Evolutionary conservation across 2,888 invertebrate genomes (phyloP).

Genomic region (Nomada flava): DNA sequence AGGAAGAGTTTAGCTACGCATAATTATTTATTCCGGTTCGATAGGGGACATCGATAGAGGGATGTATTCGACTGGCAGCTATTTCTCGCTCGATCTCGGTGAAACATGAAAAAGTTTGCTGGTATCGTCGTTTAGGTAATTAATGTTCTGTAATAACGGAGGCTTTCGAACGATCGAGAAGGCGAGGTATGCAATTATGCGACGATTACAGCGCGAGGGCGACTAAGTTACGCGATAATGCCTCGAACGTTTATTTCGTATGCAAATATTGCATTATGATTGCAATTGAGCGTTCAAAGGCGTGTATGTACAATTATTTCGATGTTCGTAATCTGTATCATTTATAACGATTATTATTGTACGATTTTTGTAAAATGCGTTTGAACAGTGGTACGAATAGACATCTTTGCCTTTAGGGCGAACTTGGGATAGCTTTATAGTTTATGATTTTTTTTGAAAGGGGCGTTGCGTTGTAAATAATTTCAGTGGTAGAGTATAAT

Average conservation of each 20-base stretch:
- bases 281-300: slow-evolving; percentile 42
- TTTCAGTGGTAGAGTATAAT: no score
- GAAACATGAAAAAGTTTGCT: not conserved
- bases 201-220: slow-evolving; percentile 28
- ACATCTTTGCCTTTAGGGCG: no score
- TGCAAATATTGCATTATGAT: slow-evolving; percentile 50
- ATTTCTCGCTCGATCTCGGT: slow-evolving; percentile 17
- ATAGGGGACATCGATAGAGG: slow-evolving; percentile 30
- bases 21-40: slow-evolving; percentile 57
- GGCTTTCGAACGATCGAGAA: not conserved
- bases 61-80: not conserved
- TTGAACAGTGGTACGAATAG: no score
- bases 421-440: no score
- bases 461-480: no score
- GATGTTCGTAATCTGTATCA: no score
- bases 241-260: slow-evolving; percentile 56
- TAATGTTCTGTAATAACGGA: slow-evolving; percentile 51
- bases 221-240: not conserved
- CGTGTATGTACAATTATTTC: no score
- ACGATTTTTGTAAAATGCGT: slow-evolving; percentile 31
- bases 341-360: slow-evolving; percentile 14
- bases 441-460: no score
- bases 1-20: slow-evolving; percentile 52
- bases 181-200: slow-evolving; percentile 29
- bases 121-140: slow-evolving; percentile 29